phyloP scores from a whole-genome alignment of 2,113 vertebrate species.

The Austrofundulus limnaeus region DNA sequence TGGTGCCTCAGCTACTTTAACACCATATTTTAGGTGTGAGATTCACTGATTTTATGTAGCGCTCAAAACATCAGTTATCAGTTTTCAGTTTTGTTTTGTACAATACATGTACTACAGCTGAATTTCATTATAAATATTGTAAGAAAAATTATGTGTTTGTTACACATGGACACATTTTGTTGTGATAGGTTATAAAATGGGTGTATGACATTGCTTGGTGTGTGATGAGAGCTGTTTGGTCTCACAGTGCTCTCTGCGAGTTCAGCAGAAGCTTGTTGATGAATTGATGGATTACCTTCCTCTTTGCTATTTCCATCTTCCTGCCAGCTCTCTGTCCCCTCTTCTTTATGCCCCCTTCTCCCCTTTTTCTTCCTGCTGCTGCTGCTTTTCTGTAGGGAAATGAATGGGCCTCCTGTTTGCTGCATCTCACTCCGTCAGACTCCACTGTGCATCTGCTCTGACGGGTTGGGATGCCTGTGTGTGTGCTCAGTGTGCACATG shows the following conservation, averaged over 20 bases:
- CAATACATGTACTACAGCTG: too few species aligned
- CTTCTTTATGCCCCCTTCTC: constrained; percentile 14
- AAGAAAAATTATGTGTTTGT: too few species aligned
- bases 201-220: background rate
- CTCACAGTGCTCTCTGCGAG: constrained; percentile 39
- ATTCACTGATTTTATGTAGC: too few species aligned
- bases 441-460: constrained; percentile 51
- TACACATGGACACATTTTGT: too few species aligned
- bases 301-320: constrained; percentile 50
- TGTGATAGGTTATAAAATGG: background rate
- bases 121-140: too few species aligned
- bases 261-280: constrained; percentile 55
- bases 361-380: constrained; percentile 44
- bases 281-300: constrained; percentile 59
- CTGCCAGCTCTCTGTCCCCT: constrained; percentile 29
- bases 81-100: too few species aligned
- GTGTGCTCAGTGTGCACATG: constrained; percentile 14
- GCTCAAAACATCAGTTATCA: too few species aligned
- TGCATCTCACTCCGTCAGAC: constrained; percentile 69
- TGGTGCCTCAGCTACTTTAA: too few species aligned
- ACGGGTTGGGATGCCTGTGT: constrained; percentile 31
- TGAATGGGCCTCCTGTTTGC: constrained; percentile 69
- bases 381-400: constrained; percentile 66
- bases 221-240: background rate
- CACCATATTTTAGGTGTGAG: too few species aligned